These are phyloP conservation scores for Malthinus flaveolus DNA, from an alignment of 2,888 invertebrate genomes.

Conservation along the genomic window DNA sequence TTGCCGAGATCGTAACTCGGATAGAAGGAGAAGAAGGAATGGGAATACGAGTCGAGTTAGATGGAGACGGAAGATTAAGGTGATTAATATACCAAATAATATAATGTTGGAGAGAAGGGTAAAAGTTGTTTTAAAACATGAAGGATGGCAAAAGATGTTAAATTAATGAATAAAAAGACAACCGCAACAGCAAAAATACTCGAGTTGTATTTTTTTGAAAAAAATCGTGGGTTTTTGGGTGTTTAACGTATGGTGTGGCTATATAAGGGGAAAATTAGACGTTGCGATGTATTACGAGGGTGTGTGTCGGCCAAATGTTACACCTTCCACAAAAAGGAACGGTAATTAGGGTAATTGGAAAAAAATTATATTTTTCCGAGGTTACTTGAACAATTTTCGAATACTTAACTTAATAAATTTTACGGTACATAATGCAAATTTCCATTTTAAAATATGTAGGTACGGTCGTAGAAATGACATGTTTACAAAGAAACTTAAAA, in stretches of 20 bases:
- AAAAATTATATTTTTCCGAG: background rate
- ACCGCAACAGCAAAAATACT: no score
- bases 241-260: conserved; percentile 20
- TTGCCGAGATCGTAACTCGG: conserved; percentile 48
- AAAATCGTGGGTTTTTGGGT: no score
- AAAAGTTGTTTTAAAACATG: conserved; percentile 23
- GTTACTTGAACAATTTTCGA: background rate
- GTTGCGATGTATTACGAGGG: no score
- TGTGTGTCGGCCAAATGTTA: conserved; percentile 9
- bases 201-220: no score
- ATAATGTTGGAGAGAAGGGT: conserved; percentile 33
- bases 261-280: conserved; percentile 27
- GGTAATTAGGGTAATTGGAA: conserved; percentile 3
- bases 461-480: conserved; percentile 21
- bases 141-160: conserved; percentile 34
- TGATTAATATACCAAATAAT: conserved; percentile 48
- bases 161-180: conserved; percentile 44
- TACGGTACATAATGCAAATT: background rate
- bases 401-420: background rate
- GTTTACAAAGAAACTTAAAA: conserved; percentile 23
- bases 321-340: conserved; percentile 22
- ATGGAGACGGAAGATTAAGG: conserved; percentile 34
- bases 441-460: conserved; percentile 8
- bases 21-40: conserved; percentile 42
- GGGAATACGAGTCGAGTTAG: conserved; percentile 26